Percentiles rank a stretch among this genome's conserved stretches.
phyloP scores from a whole-genome alignment of 2,797 vertebrate genomes.

The Botia almorhae region DNA sequence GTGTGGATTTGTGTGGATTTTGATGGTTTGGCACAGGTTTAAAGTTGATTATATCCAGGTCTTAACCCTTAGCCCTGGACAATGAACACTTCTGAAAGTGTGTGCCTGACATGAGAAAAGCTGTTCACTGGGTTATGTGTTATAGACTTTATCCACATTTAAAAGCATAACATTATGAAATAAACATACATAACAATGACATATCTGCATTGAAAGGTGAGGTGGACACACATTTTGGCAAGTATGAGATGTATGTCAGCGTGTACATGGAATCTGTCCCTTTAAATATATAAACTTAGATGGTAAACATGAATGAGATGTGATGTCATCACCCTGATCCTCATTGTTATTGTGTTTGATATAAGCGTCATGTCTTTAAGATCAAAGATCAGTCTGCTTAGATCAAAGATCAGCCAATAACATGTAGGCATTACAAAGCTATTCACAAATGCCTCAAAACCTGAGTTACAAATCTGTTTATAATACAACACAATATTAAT shows the following conservation, averaged over 20 bases:
- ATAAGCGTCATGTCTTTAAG: background rate
- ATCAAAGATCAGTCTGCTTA: slow-evolving; percentile 7
- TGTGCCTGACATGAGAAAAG: slow-evolving; percentile 33
- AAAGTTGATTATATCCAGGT: slow-evolving; percentile 59
- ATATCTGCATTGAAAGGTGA: background rate
- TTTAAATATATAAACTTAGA: slow-evolving; percentile 7
- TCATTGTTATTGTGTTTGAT: slow-evolving; percentile 6
- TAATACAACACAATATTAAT: slow-evolving; percentile 35
- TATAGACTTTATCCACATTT: slow-evolving; percentile 28
- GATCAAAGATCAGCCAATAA: slow-evolving; percentile 16
- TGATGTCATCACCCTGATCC: slow-evolving; percentile 26
- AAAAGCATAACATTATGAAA: slow-evolving; percentile 11
- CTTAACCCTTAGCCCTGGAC: slow-evolving; percentile 54
- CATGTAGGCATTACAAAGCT: slow-evolving; percentile 21
- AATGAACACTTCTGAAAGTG: slow-evolving; percentile 35
- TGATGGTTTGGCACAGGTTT: slow-evolving; percentile 78
- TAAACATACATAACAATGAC: slow-evolving; percentile 33
- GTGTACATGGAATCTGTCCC: background rate
- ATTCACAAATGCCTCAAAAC: slow-evolving; percentile 37
- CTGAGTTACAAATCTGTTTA: slow-evolving; percentile 27
- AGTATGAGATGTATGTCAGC: slow-evolving; percentile 21
- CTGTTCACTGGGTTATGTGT: slow-evolving; percentile 26
- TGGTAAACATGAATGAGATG: slow-evolving; percentile 9
- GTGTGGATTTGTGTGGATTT: slow-evolving; percentile 79
- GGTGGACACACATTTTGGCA: slow-evolving; percentile 26